These are phyloP conservation scores for Sphyrna mokarran DNA, from an alignment of 2,113 vertebrate species.

Conservation along the genomic window DNA sequence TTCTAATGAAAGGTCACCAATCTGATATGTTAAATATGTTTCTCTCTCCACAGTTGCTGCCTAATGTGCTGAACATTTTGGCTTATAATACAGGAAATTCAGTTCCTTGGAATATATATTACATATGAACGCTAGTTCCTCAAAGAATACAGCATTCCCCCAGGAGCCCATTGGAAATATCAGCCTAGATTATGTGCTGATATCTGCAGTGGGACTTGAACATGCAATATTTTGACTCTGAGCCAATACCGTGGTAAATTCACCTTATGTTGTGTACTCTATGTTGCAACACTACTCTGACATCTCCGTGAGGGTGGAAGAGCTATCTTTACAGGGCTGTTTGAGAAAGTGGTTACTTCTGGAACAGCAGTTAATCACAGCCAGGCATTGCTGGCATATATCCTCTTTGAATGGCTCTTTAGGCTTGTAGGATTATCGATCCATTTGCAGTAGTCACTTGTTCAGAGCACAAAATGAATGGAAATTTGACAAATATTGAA, in stretches of 20 bases:
- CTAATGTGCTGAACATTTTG: neutral
- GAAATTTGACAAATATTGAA: neutral
- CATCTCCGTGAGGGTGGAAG: neutral
- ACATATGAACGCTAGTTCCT: neutral
- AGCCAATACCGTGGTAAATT: neutral
- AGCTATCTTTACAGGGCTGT: neutral
- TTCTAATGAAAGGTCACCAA: neutral
- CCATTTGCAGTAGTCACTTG: neutral
- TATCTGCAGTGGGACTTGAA: neutral
- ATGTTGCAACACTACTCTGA: neutral
- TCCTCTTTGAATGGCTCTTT: neutral
- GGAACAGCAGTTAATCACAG: neutral
- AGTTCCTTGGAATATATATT: neutral
- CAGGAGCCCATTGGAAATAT: neutral
- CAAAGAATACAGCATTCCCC: neutral
- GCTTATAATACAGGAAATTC: neutral
- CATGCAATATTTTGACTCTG: neutral
- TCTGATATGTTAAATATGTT: neutral
- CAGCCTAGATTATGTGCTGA: neutral
- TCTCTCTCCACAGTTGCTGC: neutral
- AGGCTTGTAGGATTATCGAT: neutral
- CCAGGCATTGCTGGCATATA: neutral
- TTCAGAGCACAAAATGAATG: neutral
- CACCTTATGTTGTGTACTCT: neutral
- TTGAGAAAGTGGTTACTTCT: neutral